Evolutionary conservation across 1,140 invertebrate species (phyloP).

Genomic region (Aphis craccivora): DNA sequence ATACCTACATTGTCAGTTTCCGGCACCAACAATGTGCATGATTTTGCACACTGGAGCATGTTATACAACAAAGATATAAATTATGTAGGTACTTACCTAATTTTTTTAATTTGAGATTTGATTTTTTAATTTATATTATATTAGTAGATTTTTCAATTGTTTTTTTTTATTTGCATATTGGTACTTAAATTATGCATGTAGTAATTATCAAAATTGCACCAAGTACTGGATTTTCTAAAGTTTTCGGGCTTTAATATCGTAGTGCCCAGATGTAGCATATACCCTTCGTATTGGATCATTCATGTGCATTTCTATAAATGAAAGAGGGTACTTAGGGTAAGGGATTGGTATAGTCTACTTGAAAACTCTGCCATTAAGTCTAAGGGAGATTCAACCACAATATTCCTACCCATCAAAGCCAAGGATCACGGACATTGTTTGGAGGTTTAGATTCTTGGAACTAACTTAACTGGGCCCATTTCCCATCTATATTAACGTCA

Average conservation of each 20-base stretch:
- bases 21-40: background rate
- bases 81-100: background rate
- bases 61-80: background rate
- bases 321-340: slow-evolving; percentile 28
- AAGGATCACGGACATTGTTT: slow-evolving; percentile 28
- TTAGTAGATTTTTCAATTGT: background rate
- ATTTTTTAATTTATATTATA: background rate
- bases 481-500: background rate
- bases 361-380: slow-evolving; percentile 36
- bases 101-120: background rate
- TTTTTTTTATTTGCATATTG: background rate
- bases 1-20: background rate
- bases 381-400: background rate
- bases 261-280: background rate
- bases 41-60: background rate
- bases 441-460: slow-evolving; percentile 29
- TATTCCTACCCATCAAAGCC: slow-evolving; percentile 22
- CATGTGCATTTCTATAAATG: background rate
- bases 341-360: background rate
- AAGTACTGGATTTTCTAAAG: background rate
- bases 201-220: background rate
- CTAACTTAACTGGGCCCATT: slow-evolving; percentile 13
- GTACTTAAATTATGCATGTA: background rate
- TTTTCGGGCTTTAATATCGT: background rate
- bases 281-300: background rate